Evolutionary conservation across 2,888 invertebrate species (phyloP).

Genomic region (Erannis defoliaria): DNA sequence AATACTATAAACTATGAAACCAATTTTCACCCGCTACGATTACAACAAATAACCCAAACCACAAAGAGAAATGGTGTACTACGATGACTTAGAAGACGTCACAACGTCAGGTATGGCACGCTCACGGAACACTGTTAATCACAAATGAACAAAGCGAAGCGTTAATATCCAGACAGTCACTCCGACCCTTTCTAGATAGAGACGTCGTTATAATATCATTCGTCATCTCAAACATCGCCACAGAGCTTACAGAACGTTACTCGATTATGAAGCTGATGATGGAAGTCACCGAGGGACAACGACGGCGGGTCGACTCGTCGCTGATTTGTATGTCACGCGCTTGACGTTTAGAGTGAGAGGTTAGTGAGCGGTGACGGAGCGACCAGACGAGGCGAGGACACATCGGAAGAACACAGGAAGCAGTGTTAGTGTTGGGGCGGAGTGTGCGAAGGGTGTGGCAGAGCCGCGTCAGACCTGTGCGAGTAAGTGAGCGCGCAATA

Average conservation of each 20-base stretch:
- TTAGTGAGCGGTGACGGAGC: slow-evolving; percentile 13
- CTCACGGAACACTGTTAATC: slow-evolving; percentile 73
- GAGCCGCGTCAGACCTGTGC: slow-evolving; percentile 84
- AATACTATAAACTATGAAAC: slow-evolving; percentile 38
- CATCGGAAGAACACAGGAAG: slow-evolving; percentile 56
- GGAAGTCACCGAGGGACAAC: slow-evolving; percentile 30
- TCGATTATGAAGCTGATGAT: slow-evolving; percentile 40
- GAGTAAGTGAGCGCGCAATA: slow-evolving; percentile 87
- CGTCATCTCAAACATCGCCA: slow-evolving; percentile 41
- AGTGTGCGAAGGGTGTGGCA: slow-evolving; percentile 59
- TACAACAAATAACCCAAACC: slow-evolving; percentile 34
- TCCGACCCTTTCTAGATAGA: slow-evolving; percentile 51
- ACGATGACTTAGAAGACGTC: slow-evolving; percentile 37
- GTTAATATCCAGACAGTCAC: slow-evolving; percentile 60
- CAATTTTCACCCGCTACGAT: slow-evolving; percentile 37
- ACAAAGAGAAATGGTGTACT: slow-evolving; percentile 39
- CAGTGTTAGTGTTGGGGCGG: slow-evolving; percentile 43
- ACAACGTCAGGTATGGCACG: slow-evolving; percentile 54
- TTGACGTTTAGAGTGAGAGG: too few species aligned
- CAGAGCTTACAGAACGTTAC: slow-evolving; percentile 41
- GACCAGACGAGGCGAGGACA: slow-evolving; percentile 9
- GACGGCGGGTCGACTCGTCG: slow-evolving; percentile 14
- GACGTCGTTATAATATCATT: slow-evolving; percentile 39
- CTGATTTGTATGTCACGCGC: slow-evolving; percentile 40
- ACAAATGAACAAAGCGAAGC: slow-evolving; percentile 74